These are phyloP conservation scores for Chelonoidis abingdonii DNA, from an alignment of 2,113 vertebrate genomes.

Conservation along the genomic window DNA sequence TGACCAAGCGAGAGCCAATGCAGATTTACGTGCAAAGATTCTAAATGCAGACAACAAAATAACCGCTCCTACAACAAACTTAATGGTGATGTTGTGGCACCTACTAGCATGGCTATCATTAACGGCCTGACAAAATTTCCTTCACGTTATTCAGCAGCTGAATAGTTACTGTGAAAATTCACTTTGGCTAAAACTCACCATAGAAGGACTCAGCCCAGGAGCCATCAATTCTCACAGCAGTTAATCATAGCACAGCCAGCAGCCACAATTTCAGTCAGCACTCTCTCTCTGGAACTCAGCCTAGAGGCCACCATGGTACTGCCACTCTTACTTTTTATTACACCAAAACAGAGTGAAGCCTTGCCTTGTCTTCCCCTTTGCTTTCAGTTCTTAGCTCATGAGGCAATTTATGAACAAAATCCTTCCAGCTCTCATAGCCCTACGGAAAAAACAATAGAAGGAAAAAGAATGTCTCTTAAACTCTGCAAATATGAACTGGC, in stretches of 20 bases:
- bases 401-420: neutral
- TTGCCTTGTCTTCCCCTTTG: neutral
- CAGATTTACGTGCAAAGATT: neutral
- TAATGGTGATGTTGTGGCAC: neutral
- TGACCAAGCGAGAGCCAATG: neutral
- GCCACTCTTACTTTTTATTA: neutral
- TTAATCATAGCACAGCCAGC: neutral
- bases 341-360: neutral
- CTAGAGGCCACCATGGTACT: neutral
- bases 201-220: neutral
- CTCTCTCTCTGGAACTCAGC: neutral
- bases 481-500: neutral
- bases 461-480: neutral
- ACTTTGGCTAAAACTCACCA: neutral
- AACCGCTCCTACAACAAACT: rapidly evolving
- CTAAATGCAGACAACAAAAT: neutral
- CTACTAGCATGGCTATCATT: neutral
- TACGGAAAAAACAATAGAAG: neutral
- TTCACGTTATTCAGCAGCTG: neutral
- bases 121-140: neutral
- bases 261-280: neutral
- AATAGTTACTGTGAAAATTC: neutral
- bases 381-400: neutral
- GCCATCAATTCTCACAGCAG: neutral
- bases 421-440: neutral